Evolutionary conservation across 2,113 vertebrate genomes (phyloP).

Genomic region (Oostethus manadensis): DNA sequence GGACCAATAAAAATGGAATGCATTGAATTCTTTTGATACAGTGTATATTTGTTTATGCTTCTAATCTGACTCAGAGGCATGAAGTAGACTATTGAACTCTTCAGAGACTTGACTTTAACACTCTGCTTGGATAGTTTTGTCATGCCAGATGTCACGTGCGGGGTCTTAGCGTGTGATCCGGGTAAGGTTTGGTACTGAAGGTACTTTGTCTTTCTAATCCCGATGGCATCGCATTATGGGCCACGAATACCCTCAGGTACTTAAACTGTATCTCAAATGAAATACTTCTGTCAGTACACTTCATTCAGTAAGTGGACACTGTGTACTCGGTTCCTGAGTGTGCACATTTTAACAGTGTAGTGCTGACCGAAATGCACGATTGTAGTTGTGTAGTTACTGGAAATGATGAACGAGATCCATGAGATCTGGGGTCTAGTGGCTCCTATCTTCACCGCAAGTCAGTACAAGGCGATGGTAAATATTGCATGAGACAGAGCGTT

Average conservation of each 20-base stretch:
- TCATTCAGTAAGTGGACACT: too few relatives aligned
- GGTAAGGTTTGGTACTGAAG: slow-evolving; percentile 13
- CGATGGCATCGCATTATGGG: slow-evolving; percentile 1
- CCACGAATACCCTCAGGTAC: slow-evolving; percentile 24
- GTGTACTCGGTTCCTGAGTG: too few relatives aligned
- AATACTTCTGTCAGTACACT: too few relatives aligned
- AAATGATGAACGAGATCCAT: too few relatives aligned
- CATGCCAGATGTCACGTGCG: not conserved
- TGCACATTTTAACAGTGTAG: too few relatives aligned
- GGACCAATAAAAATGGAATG: not conserved
- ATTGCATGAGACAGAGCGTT: too few relatives aligned
- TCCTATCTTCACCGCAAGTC: too few relatives aligned
- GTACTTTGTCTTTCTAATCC: slow-evolving; percentile 31
- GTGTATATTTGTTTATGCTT: not conserved
- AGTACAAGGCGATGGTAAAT: too few relatives aligned
- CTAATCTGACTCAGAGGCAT: not conserved
- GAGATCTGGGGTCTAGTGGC: too few relatives aligned
- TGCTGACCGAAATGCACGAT: too few relatives aligned
- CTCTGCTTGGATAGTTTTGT: not conserved
- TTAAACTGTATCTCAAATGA: too few relatives aligned
- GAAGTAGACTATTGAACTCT: not conserved
- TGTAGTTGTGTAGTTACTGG: too few relatives aligned
- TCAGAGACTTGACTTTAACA: not conserved
- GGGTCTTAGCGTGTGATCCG: slow-evolving; percentile 16
- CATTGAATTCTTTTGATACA: not conserved